Conservation (phyloP, 2,888 invertebrate species). For the Phengaris alcon region DNA sequence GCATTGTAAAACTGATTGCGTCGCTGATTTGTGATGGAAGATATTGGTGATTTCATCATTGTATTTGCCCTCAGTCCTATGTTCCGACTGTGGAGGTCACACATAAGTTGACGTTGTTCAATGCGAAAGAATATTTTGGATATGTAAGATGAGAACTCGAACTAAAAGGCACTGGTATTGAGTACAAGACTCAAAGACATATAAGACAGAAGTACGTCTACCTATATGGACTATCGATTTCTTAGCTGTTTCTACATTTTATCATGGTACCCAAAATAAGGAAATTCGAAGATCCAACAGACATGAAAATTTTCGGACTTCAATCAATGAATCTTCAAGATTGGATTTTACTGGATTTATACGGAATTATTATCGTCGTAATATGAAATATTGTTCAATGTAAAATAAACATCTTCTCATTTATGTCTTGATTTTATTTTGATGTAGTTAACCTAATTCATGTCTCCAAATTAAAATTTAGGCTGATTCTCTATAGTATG, state of each 20-base stretch:
- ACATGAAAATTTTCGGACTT: slow-evolving; percentile 3
- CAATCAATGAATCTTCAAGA: slow-evolving; percentile 16
- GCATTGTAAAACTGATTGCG: slow-evolving; percentile 35
- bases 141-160: not conserved
- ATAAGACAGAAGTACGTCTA: not conserved
- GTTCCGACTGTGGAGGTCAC: not conserved
- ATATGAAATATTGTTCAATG: slow-evolving; percentile 42
- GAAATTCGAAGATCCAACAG: not conserved
- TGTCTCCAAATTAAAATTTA: not conserved
- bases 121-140: not conserved
- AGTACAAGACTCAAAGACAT: not conserved
- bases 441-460: not conserved
- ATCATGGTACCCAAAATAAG: not conserved
- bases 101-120: not conserved
- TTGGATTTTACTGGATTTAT: slow-evolving; percentile 14
- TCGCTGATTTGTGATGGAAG: slow-evolving; percentile 23
- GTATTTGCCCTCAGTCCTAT: not conserved
- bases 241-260: not conserved
- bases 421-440: slow-evolving; percentile 41
- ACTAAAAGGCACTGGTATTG: not conserved
- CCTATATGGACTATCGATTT: not conserved
- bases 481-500: not conserved
- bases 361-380: slow-evolving; percentile 24
- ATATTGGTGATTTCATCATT: not conserved
- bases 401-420: slow-evolving; percentile 66